Conservation (phyloP, 2,888 invertebrate species). For the Philhelius pedissequus region DNA sequence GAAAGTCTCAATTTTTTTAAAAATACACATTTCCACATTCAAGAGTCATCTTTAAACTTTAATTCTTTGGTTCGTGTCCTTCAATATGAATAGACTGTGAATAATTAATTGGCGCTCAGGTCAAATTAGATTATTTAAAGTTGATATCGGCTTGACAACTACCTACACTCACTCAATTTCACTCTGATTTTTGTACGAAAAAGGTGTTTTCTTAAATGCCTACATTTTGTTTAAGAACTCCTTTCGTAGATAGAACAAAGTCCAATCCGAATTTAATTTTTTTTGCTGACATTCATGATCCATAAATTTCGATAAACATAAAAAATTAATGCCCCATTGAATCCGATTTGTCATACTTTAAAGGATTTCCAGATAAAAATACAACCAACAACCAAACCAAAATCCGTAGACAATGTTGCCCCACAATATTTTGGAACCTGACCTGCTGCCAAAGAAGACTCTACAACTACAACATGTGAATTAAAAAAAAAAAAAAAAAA, state of each 20-base stretch:
- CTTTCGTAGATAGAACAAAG: background rate
- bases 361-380: slow-evolving; percentile 26
- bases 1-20: too few species aligned
- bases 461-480: slow-evolving; percentile 13
- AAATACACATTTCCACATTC: too few species aligned
- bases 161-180: too few species aligned
- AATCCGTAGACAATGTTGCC: slow-evolving; percentile 31
- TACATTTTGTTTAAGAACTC: background rate
- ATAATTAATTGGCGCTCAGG: background rate
- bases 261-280: background rate
- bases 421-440: slow-evolving; percentile 29
- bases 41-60: too few species aligned
- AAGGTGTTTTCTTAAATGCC: too few species aligned
- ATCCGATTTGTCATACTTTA: slow-evolving; percentile 61
- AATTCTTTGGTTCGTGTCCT: background rate
- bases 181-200: background rate
- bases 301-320: slow-evolving; percentile 32
- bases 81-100: background rate
- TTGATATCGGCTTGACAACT: background rate
- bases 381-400: background rate
- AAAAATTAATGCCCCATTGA: slow-evolving; percentile 17
- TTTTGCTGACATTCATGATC: slow-evolving; percentile 1
- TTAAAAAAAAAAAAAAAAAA: background rate
- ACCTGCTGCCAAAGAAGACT: background rate
- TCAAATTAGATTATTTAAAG: background rate